Base-by-base conservation (phyloP, 2,113 vertebrate genomes). In the Thymallus thymallus region DNA sequence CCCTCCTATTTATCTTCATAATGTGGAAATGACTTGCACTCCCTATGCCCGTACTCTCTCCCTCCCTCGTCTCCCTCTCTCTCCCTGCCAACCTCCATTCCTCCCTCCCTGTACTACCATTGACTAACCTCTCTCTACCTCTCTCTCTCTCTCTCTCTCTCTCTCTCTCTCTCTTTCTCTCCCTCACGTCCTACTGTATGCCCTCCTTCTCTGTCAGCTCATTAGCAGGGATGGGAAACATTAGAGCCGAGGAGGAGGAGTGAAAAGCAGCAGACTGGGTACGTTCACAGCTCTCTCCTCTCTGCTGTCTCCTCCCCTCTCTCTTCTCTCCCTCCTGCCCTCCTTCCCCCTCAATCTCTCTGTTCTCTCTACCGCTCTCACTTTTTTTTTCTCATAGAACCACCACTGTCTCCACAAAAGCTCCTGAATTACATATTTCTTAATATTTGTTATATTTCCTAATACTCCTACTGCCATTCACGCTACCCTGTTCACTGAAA, bases 161-260 rank as follows among this genome's bases (percentile, higher is more conserved):
- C 35, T 16, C 76, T 83, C 77, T 73, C 84, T 74, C 74, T 5
- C 58, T 12, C 58, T 62, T 22, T 41, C 35, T 16, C 76, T 83
- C 77, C 75, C 84, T 74, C 74, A 65, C 80, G 68, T 79, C 70
- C 70, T 64, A 45, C 83, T 41, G 71, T 65, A 41, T 84, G 76
- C 70, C 73, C 83, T 82, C 82, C 83, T 88, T 89, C 48, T 83
- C 83, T 82, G 79, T 84, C 83, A 84, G 76, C 83, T 85, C 76
- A 82, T 84, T 88, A 87, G 82, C 76, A 68, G 30, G 74, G 80
- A 72, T 63, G 20, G 46, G 75, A 56, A 64, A 64, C 76, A 69
- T 69, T 81, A 68, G 16, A 51, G 14, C 16, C 12, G 65, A 35
- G 58, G 66, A 76, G 46, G 76, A 69, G 69, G 60, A 46, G 66